Evolutionary conservation across 2,888 invertebrate genomes (phyloP).

Genomic region (Buathra laborator): DNA sequence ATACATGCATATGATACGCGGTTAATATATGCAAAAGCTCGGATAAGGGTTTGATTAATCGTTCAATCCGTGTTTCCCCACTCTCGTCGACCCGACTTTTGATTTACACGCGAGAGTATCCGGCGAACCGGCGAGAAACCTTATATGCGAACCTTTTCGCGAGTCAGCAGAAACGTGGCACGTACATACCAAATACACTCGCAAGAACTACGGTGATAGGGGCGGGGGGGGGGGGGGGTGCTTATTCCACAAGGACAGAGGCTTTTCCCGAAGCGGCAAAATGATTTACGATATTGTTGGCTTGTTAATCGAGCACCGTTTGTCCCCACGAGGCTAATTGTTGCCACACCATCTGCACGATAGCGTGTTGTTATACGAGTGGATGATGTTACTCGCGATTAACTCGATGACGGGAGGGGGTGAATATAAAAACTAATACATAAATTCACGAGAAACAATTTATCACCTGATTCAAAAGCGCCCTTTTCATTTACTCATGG

Average conservation of each 20-base stretch:
- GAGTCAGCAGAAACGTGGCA: neutral
- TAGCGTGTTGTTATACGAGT: constrained; percentile 15
- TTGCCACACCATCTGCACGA: constrained; percentile 27
- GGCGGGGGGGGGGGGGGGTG: no score
- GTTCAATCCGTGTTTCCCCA: neutral
- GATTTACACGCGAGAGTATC: constrained; percentile 16
- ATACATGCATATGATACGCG: neutral
- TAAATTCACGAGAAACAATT: constrained; percentile 5
- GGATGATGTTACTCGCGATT: neutral
- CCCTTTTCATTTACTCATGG: neutral
- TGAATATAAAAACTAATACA: constrained; percentile 3
- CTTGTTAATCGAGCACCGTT: constrained; percentile 1
- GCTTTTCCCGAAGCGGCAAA: constrained; percentile 28
- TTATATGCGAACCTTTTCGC: neutral
- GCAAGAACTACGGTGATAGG: constrained; percentile 7
- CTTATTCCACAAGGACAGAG: constrained; percentile 1
- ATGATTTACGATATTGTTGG: constrained; percentile 32
- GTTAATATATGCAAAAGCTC: constrained; percentile 12
- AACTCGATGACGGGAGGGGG: neutral
- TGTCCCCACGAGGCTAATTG: constrained; percentile 20
- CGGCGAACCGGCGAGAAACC: neutral
- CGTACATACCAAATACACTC: neutral
- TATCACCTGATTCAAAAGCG: constrained; percentile 4
- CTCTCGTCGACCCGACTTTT: constrained; percentile 29
- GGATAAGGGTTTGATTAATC: constrained; percentile 40